phyloP scores from a whole-genome alignment of 1,140 invertebrate species.

The Centruroides sculpturatus region DNA sequence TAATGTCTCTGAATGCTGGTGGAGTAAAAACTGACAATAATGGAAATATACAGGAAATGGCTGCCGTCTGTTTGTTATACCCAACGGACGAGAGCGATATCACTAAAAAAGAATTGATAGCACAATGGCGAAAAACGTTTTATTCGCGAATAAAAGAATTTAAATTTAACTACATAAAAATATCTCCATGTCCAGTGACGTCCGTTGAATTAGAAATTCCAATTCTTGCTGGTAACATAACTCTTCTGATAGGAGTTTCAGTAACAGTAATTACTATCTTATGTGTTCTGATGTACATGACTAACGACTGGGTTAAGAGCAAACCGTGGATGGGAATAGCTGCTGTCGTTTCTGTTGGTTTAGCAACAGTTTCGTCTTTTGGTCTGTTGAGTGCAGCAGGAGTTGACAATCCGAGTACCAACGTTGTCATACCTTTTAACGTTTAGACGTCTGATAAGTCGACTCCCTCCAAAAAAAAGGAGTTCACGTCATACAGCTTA shows the following conservation, averaged over 20 bases:
- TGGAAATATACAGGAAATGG: conserved; percentile 51
- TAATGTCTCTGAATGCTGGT: conserved; percentile 71
- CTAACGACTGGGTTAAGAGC: conserved; percentile 67
- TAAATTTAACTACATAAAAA: conserved; percentile 62
- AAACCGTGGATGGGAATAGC: conserved; percentile 78
- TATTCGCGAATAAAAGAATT: conserved; percentile 52
- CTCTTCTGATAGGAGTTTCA: conserved; percentile 73
- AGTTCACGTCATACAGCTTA: too few relatives aligned
- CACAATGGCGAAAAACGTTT: conserved; percentile 63
- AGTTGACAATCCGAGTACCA: conserved; percentile 86
- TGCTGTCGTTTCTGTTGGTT: conserved; percentile 72
- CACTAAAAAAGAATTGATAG: conserved; percentile 60
- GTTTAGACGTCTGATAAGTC: too few relatives aligned
- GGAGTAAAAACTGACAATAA: conserved; percentile 57
- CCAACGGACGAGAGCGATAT: conserved; percentile 61
- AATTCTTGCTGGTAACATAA: conserved; percentile 64
- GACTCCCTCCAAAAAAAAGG: too few relatives aligned
- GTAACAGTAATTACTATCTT: conserved; percentile 53
- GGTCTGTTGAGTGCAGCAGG: conserved; percentile 77
- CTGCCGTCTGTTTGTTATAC: conserved; percentile 67
- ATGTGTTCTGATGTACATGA: conserved; percentile 49
- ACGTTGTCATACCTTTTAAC: conserved; percentile 81
- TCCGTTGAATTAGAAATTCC: conserved; percentile 76
- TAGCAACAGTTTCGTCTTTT: conserved; percentile 77
- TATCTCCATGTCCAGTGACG: conserved; percentile 64